A percentile compares a stretch with the other conserved stretches of the same genome.
Conservation (phyloP, 2,888 invertebrate species). For the Gastracanthus pulcherrimus region DNA sequence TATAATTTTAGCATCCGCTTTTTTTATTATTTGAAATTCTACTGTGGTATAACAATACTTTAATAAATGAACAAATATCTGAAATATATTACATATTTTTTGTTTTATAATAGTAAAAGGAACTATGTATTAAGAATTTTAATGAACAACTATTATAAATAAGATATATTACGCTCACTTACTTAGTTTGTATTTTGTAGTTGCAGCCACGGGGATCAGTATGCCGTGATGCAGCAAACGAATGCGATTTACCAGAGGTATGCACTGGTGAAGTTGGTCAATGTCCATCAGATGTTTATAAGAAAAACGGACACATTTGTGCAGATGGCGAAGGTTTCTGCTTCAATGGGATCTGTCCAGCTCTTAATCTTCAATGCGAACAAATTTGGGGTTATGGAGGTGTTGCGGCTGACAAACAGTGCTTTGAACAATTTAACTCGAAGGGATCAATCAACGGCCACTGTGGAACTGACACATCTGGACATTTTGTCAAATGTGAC, state of each 20-base stretch:
- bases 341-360: slow-evolving; percentile 95
- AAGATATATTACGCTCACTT: not conserved
- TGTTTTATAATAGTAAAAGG: too few species aligned
- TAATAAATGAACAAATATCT: too few species aligned
- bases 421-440: slow-evolving; percentile 96
- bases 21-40: too few species aligned
- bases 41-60: too few species aligned
- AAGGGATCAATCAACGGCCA: slow-evolving; percentile 97
- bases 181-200: slow-evolving; percentile 77
- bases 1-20: too few species aligned
- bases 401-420: slow-evolving; percentile 89
- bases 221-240: slow-evolving; percentile 92
- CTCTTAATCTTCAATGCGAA: slow-evolving; percentile 92
- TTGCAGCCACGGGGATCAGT: slow-evolving; percentile 86
- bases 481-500: slow-evolving; percentile 91
- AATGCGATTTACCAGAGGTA: slow-evolving; percentile 97
- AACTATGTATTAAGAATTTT: too few species aligned
- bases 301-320: slow-evolving; percentile 96
- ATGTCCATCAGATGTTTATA: slow-evolving; percentile 93
- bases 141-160: too few species aligned
- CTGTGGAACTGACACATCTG: slow-evolving; percentile 90
- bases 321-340: slow-evolving; percentile 87
- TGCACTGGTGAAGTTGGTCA: slow-evolving; percentile 94
- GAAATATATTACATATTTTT: too few species aligned
- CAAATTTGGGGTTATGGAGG: slow-evolving; percentile 96